Evolutionary conservation across 2,113 vertebrate species (phyloP).

Genomic region (Chaetodon trifascialis): DNA sequence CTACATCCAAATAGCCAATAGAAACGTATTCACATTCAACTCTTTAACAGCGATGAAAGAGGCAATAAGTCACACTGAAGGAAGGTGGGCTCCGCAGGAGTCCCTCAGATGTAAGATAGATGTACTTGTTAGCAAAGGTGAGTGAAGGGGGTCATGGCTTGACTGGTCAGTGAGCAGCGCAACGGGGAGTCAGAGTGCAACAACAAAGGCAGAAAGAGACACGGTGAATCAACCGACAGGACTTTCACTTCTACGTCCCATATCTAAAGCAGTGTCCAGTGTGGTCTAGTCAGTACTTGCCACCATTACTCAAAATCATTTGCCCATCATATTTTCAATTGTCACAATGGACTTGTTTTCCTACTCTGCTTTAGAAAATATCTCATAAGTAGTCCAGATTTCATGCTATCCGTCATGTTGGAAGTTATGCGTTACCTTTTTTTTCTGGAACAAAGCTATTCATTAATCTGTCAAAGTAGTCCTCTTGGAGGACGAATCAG

Average conservation of each 20-base stretch:
- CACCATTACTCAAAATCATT: background rate
- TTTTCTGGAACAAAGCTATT: conserved; percentile 25
- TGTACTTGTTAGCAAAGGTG: conserved; percentile 75
- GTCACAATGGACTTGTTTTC: background rate
- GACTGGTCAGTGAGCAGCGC: conserved; percentile 59
- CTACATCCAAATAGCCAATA: background rate
- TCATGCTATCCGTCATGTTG: conserved; percentile 13
- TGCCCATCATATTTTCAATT: background rate
- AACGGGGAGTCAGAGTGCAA: conserved; percentile 52
- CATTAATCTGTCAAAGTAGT: conserved; percentile 32
- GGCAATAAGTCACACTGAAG: conserved; percentile 44
- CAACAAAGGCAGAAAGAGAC: conserved; percentile 62
- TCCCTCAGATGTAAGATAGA: conserved; percentile 74
- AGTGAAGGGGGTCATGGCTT: conserved; percentile 66
- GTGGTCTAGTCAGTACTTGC: background rate
- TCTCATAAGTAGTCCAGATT: background rate
- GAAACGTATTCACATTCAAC: conserved; percentile 1
- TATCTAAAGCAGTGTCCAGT: conserved; percentile 6
- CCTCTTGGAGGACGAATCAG: conserved; percentile 14
- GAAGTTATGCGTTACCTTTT: background rate
- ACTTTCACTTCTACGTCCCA: conserved; percentile 33
- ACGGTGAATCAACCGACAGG: conserved; percentile 21
- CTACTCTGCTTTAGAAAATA: conserved; percentile 6
- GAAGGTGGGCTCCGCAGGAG: conserved; percentile 61
- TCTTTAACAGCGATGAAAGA: conserved; percentile 49